Evolutionary conservation across 2,888 invertebrate genomes (phyloP).

Genomic region (Cosmia trapezina): DNA sequence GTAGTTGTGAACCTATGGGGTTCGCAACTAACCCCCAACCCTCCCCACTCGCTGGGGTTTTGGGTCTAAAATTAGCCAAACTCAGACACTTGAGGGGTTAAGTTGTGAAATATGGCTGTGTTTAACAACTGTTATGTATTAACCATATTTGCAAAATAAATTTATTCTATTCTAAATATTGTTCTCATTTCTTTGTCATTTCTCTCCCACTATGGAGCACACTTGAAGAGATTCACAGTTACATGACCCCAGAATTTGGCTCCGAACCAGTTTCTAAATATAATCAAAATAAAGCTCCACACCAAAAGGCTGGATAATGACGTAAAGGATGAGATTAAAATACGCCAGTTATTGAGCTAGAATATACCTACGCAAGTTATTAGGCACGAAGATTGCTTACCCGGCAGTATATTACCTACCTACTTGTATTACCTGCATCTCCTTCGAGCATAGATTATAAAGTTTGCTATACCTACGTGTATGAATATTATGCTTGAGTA

Average conservation of each 20-base stretch:
- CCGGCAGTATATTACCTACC: neutral
- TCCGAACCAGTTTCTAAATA: conserved; percentile 10
- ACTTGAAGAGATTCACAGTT: neutral
- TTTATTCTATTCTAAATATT: no score
- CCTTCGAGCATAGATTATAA: neutral
- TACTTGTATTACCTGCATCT: neutral
- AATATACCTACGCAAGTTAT: neutral
- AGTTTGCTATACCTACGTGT: neutral
- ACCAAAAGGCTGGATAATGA: neutral
- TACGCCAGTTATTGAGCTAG: conserved; percentile 13
- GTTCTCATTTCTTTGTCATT: neutral
- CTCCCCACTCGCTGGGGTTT: no score
- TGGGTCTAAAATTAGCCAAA: no score
- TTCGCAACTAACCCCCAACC: no score
- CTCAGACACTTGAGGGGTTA: no score
- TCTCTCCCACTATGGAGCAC: neutral
- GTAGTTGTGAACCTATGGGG: no score
- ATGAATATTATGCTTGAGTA: neutral
- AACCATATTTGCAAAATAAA: no score
- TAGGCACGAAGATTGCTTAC: neutral
- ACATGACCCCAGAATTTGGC: conserved; percentile 5
- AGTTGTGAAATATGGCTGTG: no score
- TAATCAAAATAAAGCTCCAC: conserved; percentile 23
- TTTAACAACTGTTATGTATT: no score
- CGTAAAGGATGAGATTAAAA: conserved; percentile 29